These are phyloP conservation scores for Noctilio leporinus DNA, from an alignment of 2,113 vertebrate species.

Conservation along the genomic window DNA sequence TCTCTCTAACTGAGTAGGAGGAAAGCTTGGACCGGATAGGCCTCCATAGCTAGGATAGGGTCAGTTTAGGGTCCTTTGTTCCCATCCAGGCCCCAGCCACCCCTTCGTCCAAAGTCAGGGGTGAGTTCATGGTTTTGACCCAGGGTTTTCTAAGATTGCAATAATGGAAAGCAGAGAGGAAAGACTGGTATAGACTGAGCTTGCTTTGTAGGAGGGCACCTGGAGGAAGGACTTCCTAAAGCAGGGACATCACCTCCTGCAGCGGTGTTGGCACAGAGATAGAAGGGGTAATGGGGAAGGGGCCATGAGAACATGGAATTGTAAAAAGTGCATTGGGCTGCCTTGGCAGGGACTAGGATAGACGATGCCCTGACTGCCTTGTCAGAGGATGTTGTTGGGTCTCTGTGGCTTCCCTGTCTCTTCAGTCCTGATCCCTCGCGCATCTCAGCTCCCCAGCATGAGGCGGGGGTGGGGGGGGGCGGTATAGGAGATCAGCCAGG, in stretches of 20 bases:
- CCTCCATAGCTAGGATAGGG: neutral
- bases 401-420: conserved; percentile 56
- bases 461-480: conserved; percentile 67
- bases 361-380: neutral
- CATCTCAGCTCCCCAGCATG: conserved; percentile 68
- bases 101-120: neutral
- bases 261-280: neutral
- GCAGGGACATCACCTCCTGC: neutral
- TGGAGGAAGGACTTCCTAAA: conserved; percentile 29
- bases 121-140: neutral
- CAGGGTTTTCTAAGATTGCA: neutral
- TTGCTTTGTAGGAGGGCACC: neutral
- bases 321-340: neutral
- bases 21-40: neutral
- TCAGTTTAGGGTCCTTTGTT: neutral
- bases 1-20: neutral
- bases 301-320: neutral
- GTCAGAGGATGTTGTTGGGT: neutral
- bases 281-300: neutral
- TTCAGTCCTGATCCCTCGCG: conserved; percentile 59
- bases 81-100: neutral
- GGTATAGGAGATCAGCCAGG: conserved; percentile 71
- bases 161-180: neutral
- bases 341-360: neutral
- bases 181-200: neutral